Conservation (phyloP, 2,797 vertebrate genomes). For the Cirrhinus mrigala region DNA sequence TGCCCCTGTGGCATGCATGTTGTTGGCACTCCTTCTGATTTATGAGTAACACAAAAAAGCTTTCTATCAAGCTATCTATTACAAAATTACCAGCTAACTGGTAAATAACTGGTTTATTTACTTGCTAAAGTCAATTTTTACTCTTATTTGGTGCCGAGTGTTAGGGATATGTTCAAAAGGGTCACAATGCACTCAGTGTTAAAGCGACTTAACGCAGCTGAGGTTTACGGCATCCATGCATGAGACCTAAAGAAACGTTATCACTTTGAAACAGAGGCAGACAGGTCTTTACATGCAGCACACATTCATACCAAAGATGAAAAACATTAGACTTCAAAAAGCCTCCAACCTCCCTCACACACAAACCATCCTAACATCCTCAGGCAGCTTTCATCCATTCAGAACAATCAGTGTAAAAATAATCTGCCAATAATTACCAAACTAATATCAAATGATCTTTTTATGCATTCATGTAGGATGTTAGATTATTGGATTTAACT, state of each 20-base stretch:
- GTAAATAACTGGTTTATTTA: neutral
- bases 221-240: neutral
- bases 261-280: slow-evolving; percentile 39
- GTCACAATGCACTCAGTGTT: neutral
- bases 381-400: slow-evolving; percentile 27
- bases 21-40: neutral
- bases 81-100: neutral
- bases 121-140: neutral
- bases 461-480: neutral
- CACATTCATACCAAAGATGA: slow-evolving; percentile 47
- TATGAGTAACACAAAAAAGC: neutral
- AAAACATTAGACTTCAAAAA: slow-evolving; percentile 51
- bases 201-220: neutral
- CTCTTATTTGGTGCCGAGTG: neutral
- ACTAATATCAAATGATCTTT: neutral
- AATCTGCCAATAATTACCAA: neutral
- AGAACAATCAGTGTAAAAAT: neutral
- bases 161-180: neutral
- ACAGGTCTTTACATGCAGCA: slow-evolving; percentile 45
- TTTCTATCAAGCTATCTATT: neutral
- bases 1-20: neutral
- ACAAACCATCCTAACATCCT: slow-evolving; percentile 10
- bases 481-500: neutral
- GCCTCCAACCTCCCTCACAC: slow-evolving; percentile 10
- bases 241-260: slow-evolving; percentile 19